Conservation (phyloP, 2,113 vertebrate genomes). For the Echinops telfairi region DNA sequence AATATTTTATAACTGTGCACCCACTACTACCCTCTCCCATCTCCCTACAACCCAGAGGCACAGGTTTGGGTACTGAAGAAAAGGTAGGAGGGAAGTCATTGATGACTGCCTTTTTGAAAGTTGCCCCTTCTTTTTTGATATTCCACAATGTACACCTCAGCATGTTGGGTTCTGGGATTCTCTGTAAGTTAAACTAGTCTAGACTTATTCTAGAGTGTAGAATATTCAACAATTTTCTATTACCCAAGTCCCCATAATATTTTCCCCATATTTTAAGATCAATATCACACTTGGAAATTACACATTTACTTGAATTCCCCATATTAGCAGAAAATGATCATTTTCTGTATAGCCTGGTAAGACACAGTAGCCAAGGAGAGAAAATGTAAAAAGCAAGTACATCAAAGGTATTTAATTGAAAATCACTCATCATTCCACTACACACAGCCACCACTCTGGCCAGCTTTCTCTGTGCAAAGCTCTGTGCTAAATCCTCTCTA, state of each 20-base stretch:
- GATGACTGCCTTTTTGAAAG: neutral
- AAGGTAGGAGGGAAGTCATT: neutral
- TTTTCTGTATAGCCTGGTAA: neutral
- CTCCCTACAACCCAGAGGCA: too few relatives aligned
- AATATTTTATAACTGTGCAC: too few relatives aligned
- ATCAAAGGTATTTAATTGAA: too few relatives aligned
- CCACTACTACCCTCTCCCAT: too few relatives aligned
- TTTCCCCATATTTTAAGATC: constrained; percentile 28
- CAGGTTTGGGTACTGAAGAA: neutral
- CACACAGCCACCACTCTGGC: too few relatives aligned
- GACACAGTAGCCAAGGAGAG: too few relatives aligned
- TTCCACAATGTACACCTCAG: neutral
- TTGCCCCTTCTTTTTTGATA: neutral
- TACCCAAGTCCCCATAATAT: neutral
- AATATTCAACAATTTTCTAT: neutral
- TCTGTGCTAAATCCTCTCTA: neutral
- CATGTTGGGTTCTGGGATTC: neutral
- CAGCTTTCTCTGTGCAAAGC: neutral
- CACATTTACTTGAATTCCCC: neutral
- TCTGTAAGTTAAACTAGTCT: neutral
- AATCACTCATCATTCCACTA: too few relatives aligned
- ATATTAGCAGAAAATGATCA: neutral
- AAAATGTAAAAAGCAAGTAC: too few relatives aligned
- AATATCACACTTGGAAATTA: neutral
- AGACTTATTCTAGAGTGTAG: neutral